Evolutionary conservation across 1,140 invertebrate species (phyloP), one percentile per base, ranked within the genome.

Genomic region (Mamestra configurata): DNA sequence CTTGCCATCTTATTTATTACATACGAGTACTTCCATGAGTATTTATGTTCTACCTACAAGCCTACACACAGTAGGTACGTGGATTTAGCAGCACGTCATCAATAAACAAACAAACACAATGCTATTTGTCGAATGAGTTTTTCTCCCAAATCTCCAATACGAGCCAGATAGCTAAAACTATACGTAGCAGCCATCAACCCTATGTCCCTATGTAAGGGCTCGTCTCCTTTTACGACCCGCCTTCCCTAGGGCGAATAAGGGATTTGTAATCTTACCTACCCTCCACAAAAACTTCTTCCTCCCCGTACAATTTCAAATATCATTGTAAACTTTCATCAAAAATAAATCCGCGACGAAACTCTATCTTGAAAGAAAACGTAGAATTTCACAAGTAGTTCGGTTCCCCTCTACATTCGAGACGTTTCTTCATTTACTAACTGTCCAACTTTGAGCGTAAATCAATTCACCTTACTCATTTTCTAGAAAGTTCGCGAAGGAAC

Each of bases 401-500:
- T 8, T 76, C 59, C 55, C 61, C 46, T 55, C 49, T 68, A 59
- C 70, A 68, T 70, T 43, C n/a, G 82, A 80, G 80, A 81, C 46
- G 51, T 46, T 72, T 46, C 77, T 82, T 84, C 82, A 83, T 88
- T 83, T 86, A 82, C 77, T 75, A 86, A 86, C 79, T 86, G 83
- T 85, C 83, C 79, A 86, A 88, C 81, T 88, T 82, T 24, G 55
- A 66, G 49, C 81, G 82, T 86, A 88, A 88, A 88, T 86, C 86
- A 88, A 85, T 85, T 86, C 78, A 72, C 68, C 70, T 83, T 79
- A 75, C 78, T 71, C 82, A 81, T 82, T 82, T 79, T 79, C 79
- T 71, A 51, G 18, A 7, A 70, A 77, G 37, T 51, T 68, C 22
- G 18, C 22, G 53, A 57, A 79, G 40, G 77, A 77, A 83, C 64